phyloP scores from a whole-genome alignment of 2,113 vertebrate species.

The Clarias macrocephalus region DNA sequence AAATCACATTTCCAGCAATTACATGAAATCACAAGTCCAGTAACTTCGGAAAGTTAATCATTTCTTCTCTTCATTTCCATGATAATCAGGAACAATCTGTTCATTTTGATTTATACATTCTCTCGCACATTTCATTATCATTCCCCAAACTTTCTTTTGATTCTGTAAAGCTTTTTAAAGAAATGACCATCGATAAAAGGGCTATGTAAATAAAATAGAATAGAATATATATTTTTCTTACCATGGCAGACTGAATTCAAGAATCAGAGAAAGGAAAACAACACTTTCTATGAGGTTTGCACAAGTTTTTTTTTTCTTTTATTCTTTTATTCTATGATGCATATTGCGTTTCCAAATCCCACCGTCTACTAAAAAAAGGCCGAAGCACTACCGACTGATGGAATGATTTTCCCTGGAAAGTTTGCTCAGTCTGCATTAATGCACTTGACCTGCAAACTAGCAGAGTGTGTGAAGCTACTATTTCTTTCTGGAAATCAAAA shows the following conservation, averaged over 20 bases:
- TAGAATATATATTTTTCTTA: too few species aligned
- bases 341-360: not conserved
- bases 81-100: too few species aligned
- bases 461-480: not conserved
- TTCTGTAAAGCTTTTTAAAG: too few species aligned
- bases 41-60: not conserved
- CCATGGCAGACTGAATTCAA: not conserved
- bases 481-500: not conserved
- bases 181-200: too few species aligned
- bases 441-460: not conserved
- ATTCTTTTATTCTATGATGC: not conserved
- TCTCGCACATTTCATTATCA: too few species aligned
- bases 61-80: too few species aligned
- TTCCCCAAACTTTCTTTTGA: too few species aligned
- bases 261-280: not conserved
- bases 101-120: too few species aligned
- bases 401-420: not conserved
- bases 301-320: too few species aligned
- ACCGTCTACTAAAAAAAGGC: not conserved
- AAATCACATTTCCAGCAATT: not conserved
- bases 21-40: not conserved
- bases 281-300: too few species aligned
- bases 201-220: too few species aligned
- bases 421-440: not conserved
- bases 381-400: not conserved